These are phyloP conservation scores for Lonchura striata DNA, from an alignment of 2,113 vertebrate species.

Conservation along the genomic window DNA sequence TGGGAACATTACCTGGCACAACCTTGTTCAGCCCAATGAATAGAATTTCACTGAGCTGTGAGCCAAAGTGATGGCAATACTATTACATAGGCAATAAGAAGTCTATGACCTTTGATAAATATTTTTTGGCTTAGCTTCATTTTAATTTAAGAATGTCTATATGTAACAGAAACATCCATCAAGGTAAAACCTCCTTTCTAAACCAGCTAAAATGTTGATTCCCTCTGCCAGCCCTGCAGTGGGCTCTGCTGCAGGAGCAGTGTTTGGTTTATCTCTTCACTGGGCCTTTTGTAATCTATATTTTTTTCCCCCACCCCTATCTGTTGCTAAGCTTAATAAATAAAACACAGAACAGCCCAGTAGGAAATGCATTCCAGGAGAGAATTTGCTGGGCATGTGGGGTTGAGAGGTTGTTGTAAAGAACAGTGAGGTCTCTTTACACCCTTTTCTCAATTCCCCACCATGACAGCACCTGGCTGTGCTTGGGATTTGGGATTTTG, in stretches of 20 bases:
- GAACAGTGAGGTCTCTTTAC: not conserved
- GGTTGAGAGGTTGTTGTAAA: not conserved
- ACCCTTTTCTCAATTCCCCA: not conserved
- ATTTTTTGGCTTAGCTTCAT: constrained; percentile 37
- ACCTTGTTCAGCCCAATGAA: constrained; percentile 18
- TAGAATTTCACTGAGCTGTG: not conserved
- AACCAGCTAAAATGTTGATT: not conserved
- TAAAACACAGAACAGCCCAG: not conserved
- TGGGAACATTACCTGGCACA: constrained; percentile 42
- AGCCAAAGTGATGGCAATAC: not conserved
- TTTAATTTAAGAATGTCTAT: constrained; percentile 34
- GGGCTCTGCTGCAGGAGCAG: not conserved
- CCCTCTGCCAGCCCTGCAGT: not conserved
- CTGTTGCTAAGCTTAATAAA: not conserved
- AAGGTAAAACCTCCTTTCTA: not conserved
- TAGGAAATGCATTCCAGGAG: not conserved
- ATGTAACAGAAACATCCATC: constrained; percentile 4
- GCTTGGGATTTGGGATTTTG: not conserved
- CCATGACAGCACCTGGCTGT: not conserved
- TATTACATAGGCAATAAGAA: constrained; percentile 24
- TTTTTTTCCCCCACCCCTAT: not conserved
- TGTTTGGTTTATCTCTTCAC: not conserved
- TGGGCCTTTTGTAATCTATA: not conserved
- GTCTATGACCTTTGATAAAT: constrained; percentile 43
- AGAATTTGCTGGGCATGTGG: not conserved